phyloP scores from a whole-genome alignment of 2,113 vertebrate genomes.

The Cervus canadensis region DNA sequence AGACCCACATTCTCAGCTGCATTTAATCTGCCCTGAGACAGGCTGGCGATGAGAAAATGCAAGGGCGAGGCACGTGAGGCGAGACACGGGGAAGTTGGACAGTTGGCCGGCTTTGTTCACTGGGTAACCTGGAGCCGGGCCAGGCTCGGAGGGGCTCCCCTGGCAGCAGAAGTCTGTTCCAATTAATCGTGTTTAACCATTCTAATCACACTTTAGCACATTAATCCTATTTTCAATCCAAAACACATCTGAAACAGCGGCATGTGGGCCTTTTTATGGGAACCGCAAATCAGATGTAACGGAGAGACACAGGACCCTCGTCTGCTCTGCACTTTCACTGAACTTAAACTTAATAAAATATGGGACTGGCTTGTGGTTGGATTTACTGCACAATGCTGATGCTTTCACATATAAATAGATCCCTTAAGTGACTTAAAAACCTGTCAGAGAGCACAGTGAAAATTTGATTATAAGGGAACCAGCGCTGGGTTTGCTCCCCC shows the following conservation, averaged over 20 bases:
- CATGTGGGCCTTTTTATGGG: conserved; percentile 93
- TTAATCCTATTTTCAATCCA: conserved; percentile 99
- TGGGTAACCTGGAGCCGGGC: conserved; percentile 91
- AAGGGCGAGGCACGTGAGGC: conserved; percentile 84
- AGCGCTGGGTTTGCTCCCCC: conserved; percentile 51
- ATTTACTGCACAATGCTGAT: conserved; percentile 94
- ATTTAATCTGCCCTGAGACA: conserved; percentile 99
- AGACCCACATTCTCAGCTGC: conserved; percentile 99
- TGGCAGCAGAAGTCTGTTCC: conserved; percentile 90
- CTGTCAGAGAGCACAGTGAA: conserved; percentile 89
- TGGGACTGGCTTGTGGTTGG: conserved; percentile 86
- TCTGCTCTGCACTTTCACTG: conserved; percentile 94
- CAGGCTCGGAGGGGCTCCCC: conserved; percentile 88
- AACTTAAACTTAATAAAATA: conserved; percentile 96
- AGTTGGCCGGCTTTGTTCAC: conserved; percentile 91
- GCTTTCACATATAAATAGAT: conserved; percentile 89
- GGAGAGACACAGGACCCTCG: conserved; percentile 90
- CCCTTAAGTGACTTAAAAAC: conserved; percentile 90
- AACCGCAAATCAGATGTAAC: conserved; percentile 96
- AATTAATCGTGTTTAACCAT: conserved; percentile 99
- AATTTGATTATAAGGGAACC: conserved; percentile 89
- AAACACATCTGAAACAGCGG: conserved; percentile 94
- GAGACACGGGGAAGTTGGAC: conserved; percentile 89
- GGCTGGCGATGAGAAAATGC: conserved; percentile 97
- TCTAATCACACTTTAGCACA: conserved; percentile 99